These are phyloP conservation scores for Crambe crambe DNA, from an alignment of 37 sponge, comb jelly and placozoan species.

Conservation along the genomic window DNA sequence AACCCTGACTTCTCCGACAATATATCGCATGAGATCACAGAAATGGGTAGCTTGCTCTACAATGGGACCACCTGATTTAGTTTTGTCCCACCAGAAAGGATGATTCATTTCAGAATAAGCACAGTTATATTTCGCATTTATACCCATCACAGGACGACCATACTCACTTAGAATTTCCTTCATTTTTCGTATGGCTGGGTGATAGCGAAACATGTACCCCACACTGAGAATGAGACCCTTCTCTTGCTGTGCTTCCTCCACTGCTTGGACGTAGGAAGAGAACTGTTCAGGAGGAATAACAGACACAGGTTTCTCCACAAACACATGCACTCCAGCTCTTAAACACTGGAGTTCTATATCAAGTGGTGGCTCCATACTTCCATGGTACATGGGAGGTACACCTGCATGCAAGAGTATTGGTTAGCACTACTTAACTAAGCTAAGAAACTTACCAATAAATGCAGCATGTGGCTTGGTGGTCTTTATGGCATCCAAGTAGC, in stretches of 20 bases:
- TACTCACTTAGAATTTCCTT: constrained; percentile 34
- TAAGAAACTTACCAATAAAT: constrained; percentile 57
- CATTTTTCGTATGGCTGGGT: constrained; percentile 73
- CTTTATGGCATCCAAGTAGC: constrained; percentile 22
- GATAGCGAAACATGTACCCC: constrained; percentile 92
- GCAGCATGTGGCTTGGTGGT: constrained; percentile 47
- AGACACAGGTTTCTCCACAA: constrained; percentile 90
- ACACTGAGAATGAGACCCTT: constrained; percentile 52
- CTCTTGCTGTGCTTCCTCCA: constrained; percentile 24
- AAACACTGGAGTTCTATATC: constrained; percentile 77
- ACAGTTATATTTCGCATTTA: constrained; percentile 72
- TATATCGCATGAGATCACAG: constrained; percentile 79
- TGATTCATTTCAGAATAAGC: constrained; percentile 57
- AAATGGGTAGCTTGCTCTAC: constrained; percentile 94
- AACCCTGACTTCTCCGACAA: constrained; percentile 61
- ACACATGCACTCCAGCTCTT: constrained; percentile 71
- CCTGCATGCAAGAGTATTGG: constrained; percentile 31
- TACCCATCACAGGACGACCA: constrained; percentile 36
- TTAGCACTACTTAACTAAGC: not conserved
- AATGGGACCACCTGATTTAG: constrained; percentile 79
- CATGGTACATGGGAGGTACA: constrained; percentile 79
- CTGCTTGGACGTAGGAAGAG: constrained; percentile 47
- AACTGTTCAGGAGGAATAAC: constrained; percentile 69
- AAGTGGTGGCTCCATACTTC: constrained; percentile 23
- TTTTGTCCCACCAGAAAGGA: constrained; percentile 77